A percentile compares a stretch with the other conserved stretches of the same genome.
Conservation (phyloP, 1,140 invertebrate species). For the Drosophila mojavensis region DNA sequence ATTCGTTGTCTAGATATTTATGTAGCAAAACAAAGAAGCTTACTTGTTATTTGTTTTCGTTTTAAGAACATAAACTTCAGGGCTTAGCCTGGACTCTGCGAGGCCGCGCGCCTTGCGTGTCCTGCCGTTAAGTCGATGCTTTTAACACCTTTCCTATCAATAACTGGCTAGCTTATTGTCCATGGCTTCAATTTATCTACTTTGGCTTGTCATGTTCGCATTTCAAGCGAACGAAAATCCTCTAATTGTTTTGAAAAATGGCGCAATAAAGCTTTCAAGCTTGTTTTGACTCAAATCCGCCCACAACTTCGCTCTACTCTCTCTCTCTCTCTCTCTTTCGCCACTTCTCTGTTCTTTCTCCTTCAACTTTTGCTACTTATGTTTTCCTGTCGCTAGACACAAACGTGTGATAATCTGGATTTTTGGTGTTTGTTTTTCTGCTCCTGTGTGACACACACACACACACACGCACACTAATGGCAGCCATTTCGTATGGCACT, state of each 20-base stretch:
- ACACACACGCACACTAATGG: conserved; percentile 51
- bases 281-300: conserved; percentile 21
- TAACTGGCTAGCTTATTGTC: conserved; percentile 18
- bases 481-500: conserved; percentile 66
- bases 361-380: conserved; percentile 19
- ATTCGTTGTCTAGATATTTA: no score
- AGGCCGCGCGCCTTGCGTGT: background rate
- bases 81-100: background rate
- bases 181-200: conserved; percentile 13
- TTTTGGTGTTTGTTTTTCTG: conserved; percentile 29
- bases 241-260: conserved; percentile 73
- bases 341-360: background rate
- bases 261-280: conserved; percentile 41
- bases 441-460: conserved; percentile 34
- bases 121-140: background rate
- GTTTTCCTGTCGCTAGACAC: conserved; percentile 40
- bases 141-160: conserved; percentile 18
- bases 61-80: background rate
- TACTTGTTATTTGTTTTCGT: background rate
- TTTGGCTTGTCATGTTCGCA: conserved; percentile 27
- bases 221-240: conserved; percentile 30
- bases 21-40: background rate
- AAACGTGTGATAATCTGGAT: conserved; percentile 73
- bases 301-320: no score
- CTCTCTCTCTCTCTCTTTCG: background rate